Percentiles rank a stretch among this genome's conserved stretches.
These are phyloP conservation scores for Marmota monax DNA, from an alignment of 2,113 vertebrate genomes.

Conservation along the genomic window DNA sequence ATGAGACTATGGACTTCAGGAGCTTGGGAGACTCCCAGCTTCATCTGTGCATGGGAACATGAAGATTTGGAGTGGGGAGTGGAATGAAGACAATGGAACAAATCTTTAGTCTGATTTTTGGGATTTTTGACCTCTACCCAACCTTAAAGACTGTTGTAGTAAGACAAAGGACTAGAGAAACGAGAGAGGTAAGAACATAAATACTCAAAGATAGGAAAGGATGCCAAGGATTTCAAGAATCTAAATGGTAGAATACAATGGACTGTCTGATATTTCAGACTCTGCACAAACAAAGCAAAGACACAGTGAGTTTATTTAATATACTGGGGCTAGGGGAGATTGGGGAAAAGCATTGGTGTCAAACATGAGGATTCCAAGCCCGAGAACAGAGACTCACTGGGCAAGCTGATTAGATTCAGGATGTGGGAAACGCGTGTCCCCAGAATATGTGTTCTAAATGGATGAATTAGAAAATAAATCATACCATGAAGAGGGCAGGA, in stretches of 20 bases:
- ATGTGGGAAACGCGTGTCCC: background rate
- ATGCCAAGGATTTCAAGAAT: background rate
- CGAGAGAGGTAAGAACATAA: background rate
- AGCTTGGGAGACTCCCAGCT: background rate
- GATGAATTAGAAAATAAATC: slow-evolving; percentile 57
- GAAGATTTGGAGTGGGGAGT: background rate
- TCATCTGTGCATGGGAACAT: background rate
- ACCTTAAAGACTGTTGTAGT: background rate
- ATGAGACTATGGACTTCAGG: background rate
- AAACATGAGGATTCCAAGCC: background rate
- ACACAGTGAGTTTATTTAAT: background rate
- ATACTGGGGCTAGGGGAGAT: background rate
- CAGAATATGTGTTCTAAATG: background rate
- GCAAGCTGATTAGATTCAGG: slow-evolving; percentile 9
- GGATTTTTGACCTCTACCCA: background rate
- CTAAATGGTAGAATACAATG: background rate
- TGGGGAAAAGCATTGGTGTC: background rate
- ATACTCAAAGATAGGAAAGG: background rate
- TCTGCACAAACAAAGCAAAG: background rate
- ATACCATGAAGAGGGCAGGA: background rate
- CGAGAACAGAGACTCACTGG: background rate
- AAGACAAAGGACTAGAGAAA: slow-evolving; percentile 7
- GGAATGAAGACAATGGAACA: background rate
- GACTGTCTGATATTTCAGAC: background rate
- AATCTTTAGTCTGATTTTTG: background rate